phyloP scores from a whole-genome alignment of 2,888 invertebrate genomes.

The Hoplodrina blanda region DNA sequence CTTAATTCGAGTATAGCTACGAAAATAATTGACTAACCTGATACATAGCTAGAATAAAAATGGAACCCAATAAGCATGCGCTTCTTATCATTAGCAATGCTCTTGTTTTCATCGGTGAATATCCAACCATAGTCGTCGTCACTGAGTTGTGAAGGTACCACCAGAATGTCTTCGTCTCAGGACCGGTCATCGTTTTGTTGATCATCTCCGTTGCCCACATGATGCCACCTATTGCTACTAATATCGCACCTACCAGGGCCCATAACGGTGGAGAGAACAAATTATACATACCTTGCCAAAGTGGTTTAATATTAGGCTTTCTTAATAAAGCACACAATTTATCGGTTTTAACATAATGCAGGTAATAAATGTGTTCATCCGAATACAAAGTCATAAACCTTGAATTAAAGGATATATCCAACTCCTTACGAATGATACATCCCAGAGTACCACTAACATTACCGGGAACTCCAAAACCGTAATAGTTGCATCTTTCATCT shows the following conservation, averaged over 20 bases:
- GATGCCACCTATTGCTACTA: slow-evolving; percentile 58
- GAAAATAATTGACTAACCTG: slow-evolving; percentile 68
- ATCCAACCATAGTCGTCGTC: slow-evolving; percentile 68
- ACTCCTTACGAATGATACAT: slow-evolving; percentile 64
- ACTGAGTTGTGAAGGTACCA: slow-evolving; percentile 63
- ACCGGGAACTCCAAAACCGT: slow-evolving; percentile 64
- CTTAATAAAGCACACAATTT: slow-evolving; percentile 71
- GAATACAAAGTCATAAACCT: slow-evolving; percentile 74
- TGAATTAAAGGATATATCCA: slow-evolving; percentile 80
- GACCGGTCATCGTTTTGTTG: slow-evolving; percentile 35
- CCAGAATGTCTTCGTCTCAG: slow-evolving; percentile 35
- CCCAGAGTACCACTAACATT: slow-evolving; percentile 72
- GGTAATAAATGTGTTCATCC: slow-evolving; percentile 60
- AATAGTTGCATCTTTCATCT: slow-evolving; percentile 57
- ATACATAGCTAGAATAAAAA: slow-evolving; percentile 70
- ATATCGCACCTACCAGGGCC: slow-evolving; percentile 49
- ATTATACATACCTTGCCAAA: slow-evolving; percentile 72
- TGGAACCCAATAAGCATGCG: slow-evolving; percentile 69
- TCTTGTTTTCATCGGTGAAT: slow-evolving; percentile 59
- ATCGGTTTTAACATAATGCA: slow-evolving; percentile 69
- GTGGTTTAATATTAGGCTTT: slow-evolving; percentile 65
- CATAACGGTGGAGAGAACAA: slow-evolving; percentile 45
- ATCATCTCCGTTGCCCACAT: slow-evolving; percentile 65
- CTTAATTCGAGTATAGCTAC: neutral
- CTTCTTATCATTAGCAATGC: slow-evolving; percentile 66